Percentiles rank a stretch among this genome's conserved stretches.
These are phyloP conservation scores for Corapipo altera DNA, from an alignment of 2,113 vertebrate genomes.

Conservation along the genomic window DNA sequence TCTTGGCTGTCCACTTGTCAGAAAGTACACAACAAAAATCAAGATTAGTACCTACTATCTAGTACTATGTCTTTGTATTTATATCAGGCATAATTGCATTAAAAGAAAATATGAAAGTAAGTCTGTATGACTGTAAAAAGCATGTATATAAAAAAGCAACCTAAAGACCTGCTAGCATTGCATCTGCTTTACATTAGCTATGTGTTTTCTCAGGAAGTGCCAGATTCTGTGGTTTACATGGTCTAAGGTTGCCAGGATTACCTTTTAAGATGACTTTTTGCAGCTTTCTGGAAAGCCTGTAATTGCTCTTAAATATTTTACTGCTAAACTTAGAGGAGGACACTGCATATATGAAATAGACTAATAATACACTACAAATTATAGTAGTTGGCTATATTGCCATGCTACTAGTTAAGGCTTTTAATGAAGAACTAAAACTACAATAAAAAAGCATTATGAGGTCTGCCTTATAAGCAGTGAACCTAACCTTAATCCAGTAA, in stretches of 20 bases:
- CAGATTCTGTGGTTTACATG: background rate
- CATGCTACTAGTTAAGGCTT: background rate
- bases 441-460: slow-evolving; percentile 3
- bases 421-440: background rate
- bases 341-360: background rate
- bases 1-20: background rate
- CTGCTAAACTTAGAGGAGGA: background rate
- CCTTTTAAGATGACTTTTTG: background rate
- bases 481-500: slow-evolving; percentile 3
- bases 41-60: background rate
- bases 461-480: background rate
- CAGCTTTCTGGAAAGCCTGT: background rate
- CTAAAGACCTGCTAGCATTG: background rate
- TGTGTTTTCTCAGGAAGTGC: background rate
- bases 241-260: background rate
- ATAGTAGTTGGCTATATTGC: background rate
- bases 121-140: background rate
- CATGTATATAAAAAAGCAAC: background rate
- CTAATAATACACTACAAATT: background rate
- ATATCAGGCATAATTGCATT: background rate
- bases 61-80: background rate
- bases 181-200: background rate
- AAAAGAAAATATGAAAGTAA: background rate
- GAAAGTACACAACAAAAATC: background rate
- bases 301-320: slow-evolving; percentile 1